phyloP scores from a whole-genome alignment of 2,888 invertebrate genomes.

The Hyposoter didymator region DNA sequence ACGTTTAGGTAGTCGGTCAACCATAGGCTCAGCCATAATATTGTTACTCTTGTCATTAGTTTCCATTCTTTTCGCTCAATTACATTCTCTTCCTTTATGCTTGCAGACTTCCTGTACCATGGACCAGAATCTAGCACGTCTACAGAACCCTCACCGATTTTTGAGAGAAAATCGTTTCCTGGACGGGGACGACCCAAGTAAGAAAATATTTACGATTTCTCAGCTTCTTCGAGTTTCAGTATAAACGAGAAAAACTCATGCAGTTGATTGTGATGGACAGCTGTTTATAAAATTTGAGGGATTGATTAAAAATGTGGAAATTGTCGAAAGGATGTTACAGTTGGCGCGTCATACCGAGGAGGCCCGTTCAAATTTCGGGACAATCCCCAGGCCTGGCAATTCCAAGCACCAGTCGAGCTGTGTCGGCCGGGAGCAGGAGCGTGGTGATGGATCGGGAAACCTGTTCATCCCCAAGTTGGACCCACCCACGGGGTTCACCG shows the following conservation, averaged over 20 bases:
- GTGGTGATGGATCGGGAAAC: constrained; percentile 83
- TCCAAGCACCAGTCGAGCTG: constrained; percentile 83
- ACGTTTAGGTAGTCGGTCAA: constrained; percentile 20
- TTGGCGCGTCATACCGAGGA: constrained; percentile 84
- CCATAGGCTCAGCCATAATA: neutral
- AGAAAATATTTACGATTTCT: constrained; percentile 60
- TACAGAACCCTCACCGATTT: constrained; percentile 85
- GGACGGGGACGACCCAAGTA: constrained; percentile 84
- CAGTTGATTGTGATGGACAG: too few relatives aligned
- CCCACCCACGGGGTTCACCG: constrained; percentile 94
- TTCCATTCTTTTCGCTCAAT: neutral
- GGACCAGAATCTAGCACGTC: constrained; percentile 85
- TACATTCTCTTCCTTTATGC: constrained; percentile 15
- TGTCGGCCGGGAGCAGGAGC: constrained; percentile 82
- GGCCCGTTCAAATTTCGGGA: constrained; percentile 83
- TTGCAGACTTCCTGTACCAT: constrained; percentile 84
- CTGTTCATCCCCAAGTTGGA: constrained; percentile 85
- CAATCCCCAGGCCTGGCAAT: constrained; percentile 82
- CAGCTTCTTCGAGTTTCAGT: too few relatives aligned
- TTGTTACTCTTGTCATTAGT: neutral
- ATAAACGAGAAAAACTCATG: too few relatives aligned
- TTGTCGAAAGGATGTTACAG: constrained; percentile 81
- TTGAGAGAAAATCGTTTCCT: constrained; percentile 85
- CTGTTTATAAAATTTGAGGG: too few relatives aligned
- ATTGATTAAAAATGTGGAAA: neutral